Evolutionary conservation across 2,113 vertebrate genomes (phyloP).

Genomic region (Proteles cristata): DNA sequence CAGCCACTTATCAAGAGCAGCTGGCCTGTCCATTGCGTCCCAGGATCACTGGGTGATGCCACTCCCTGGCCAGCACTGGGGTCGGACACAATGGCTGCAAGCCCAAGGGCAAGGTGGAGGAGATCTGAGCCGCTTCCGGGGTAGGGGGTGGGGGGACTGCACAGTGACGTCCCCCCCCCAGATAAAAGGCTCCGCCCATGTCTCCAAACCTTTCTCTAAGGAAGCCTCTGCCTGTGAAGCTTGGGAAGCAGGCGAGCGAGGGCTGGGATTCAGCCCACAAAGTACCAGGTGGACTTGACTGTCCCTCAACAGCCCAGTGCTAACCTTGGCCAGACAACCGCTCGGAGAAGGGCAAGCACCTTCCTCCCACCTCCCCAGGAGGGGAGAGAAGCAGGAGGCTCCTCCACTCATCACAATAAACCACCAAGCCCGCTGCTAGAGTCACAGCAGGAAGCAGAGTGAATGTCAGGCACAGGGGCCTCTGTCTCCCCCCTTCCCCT

Average conservation of each 20-base stretch:
- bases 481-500: neutral
- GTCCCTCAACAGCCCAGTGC: neutral
- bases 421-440: conserved; percentile 53
- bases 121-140: rapidly evolving
- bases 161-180: too few relatives aligned
- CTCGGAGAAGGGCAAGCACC: neutral
- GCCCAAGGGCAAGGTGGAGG: neutral
- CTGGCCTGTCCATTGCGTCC: rapidly evolving
- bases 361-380: neutral
- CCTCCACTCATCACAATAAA: conserved; percentile 15
- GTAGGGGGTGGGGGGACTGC: rapidly evolving
- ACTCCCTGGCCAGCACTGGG: neutral
- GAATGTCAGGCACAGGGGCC: neutral
- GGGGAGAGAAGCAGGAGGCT: neutral
- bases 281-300: neutral
- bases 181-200: neutral
- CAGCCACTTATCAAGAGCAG: neutral
- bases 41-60: rapidly evolving
- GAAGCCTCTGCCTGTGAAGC: neutral
- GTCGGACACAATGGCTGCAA: neutral
- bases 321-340: neutral
- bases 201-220: neutral
- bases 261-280: neutral
- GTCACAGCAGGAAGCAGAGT: neutral
- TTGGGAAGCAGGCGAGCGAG: rapidly evolving